Base-by-base conservation (phyloP, 2,113 vertebrate genomes). In the Malurus alboscapulatus region DNA sequence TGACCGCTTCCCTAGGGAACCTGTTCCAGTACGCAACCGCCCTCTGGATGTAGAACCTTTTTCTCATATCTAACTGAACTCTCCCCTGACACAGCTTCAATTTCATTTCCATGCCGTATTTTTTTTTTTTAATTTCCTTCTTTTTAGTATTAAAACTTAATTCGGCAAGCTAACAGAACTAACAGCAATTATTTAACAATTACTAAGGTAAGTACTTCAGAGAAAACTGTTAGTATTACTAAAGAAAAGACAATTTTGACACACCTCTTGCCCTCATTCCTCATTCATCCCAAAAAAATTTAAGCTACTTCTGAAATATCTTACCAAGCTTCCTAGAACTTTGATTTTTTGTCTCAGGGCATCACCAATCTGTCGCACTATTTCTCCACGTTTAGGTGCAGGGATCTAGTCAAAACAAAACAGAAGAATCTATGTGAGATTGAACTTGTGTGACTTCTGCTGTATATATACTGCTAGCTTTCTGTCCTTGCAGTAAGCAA, bases 281-380 rank as follows among this genome's bases (percentile, higher is more conserved):
- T 12, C 9, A 42, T 11, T 32, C 7, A 8, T 9, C 2, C 6
- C 19, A 2, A 18, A 5, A 3, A 7, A 82, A 69, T 10, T 21
- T 11, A 57, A 45, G 12, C 18, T 29, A 24, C 8, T 94, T 71
- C 38, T 44, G 24, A 36, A 92, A 90, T 40, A 93, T 40, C 90
- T 97, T 98, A 99, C 99, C 97, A 99, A 93, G 83, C 97, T 99
- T 92, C 99, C 99, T 2, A 99, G 97, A 72, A 98, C 95, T 90
- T 98, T 98, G 58, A 99, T 99, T 97, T 99, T 99, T 93, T 98
- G 98, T 90, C 99, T 98, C 42, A 99, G 95, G 20, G 99, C 99
- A 91, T 99, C 98, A 14, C 99, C 99, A 88, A 99, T 99, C 97
- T 99, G 99, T 83, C 99, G 97, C 67, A 99, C 99, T 66, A 99